These are phyloP conservation scores for Formica selysi DNA, from an alignment of 1,140 invertebrate genomes.

Conservation along the genomic window DNA sequence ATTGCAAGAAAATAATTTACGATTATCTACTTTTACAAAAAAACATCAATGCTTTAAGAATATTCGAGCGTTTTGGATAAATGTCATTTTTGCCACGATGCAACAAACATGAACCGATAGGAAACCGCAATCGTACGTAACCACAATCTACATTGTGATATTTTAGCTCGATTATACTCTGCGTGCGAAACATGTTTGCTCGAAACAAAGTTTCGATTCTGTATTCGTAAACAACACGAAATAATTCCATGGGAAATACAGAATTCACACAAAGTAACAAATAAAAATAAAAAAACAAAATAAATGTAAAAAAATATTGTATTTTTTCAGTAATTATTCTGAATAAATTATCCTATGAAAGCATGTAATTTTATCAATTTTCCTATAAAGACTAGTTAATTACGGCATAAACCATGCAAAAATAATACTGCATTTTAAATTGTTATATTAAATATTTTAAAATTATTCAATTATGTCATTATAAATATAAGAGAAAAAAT, in stretches of 20 bases:
- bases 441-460: background rate
- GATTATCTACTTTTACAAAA: background rate
- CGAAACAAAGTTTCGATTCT: conserved; percentile 21
- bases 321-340: background rate
- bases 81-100: background rate
- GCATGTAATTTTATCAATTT: background rate
- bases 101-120: conserved; percentile 18
- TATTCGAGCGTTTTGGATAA: background rate
- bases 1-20: background rate
- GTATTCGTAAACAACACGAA: background rate
- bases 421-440: background rate
- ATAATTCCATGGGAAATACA: background rate
- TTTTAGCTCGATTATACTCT: conserved; percentile 36
- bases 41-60: background rate
- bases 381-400: background rate
- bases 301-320: background rate
- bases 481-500: background rate
- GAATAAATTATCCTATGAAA: background rate
- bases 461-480: background rate
- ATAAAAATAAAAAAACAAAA: background rate
- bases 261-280: background rate
- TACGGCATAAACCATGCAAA: background rate
- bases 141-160: conserved; percentile 50
- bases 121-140: conserved; percentile 44
- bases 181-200: conserved; percentile 24